Evolutionary conservation across 1,140 invertebrate species (phyloP), one percentile per base, ranked within the genome.

Genomic region (Mizuhopecten yessoensis): DNA sequence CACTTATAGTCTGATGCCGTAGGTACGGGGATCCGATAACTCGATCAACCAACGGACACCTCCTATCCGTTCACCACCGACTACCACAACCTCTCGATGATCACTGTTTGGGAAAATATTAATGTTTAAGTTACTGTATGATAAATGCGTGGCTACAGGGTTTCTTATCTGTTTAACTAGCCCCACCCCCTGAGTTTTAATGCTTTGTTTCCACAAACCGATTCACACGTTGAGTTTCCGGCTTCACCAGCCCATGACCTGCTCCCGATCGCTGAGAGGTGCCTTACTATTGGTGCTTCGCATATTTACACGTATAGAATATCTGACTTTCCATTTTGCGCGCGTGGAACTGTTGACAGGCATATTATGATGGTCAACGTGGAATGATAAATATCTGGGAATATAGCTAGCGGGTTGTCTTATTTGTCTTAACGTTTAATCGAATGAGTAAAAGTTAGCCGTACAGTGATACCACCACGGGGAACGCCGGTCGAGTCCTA

Each of bases 111-210:
- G 36, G 87, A 87, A 87, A 87, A 34, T 87, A 87, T 87, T 36
- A 87, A 87, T 87, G 87, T 87, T 87, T 87, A 36, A 87, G 34
- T 87, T 36, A 87, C 87, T 87, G 34, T 87, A 87, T 87, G 34
- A 87, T 87, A 87, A 87, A 87, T 87, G 87, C 36, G 36, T 34
- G 34, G 34, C 36, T 36, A 29, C 34, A 23, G 89, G 57, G 57
- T 90, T 90, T 90, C 90, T 90, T 90, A 90, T 90, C 90, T 90
- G 75, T 88, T 29, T 90, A 88, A 90, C 87, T 88, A 88, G 90
- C 90, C 90, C 42, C 90, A 90, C 90, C 90, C 90, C 90, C 90
- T 49, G 87, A 88, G 34, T 90, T 90, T 90, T 88, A 86, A n/a
- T 49, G 34, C 87, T 90, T 90, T 90, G 90, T 90, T 90, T 90